Evolutionary conservation across 2,888 invertebrate species (phyloP).

Genomic region (Patella pellucida): DNA sequence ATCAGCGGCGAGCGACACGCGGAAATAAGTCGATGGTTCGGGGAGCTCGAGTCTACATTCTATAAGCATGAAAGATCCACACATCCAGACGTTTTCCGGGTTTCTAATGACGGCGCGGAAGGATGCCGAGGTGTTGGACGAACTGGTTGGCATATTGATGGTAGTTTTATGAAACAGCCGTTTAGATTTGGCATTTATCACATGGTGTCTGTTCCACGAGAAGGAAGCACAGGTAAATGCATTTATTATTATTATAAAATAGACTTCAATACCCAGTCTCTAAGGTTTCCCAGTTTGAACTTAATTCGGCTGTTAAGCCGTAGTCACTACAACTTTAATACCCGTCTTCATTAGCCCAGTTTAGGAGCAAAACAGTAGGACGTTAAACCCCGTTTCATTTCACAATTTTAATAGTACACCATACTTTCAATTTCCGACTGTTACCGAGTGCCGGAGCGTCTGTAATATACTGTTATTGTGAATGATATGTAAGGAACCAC

Average conservation of each 20-base stretch:
- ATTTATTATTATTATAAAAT: background rate
- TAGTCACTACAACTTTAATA: too few relatives aligned
- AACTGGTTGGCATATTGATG: constrained; percentile 68
- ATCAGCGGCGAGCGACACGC: constrained; percentile 60
- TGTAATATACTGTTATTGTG: too few relatives aligned
- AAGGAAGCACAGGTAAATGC: constrained; percentile 59
- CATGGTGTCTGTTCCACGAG: constrained; percentile 59
- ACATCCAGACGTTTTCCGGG: constrained; percentile 64
- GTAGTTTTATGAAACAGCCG: constrained; percentile 64
- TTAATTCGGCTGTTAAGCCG: background rate
- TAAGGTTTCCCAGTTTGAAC: background rate
- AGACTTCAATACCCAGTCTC: background rate
- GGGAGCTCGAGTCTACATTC: constrained; percentile 64
- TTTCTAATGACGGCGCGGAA: constrained; percentile 60
- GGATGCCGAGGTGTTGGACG: constrained; percentile 64
- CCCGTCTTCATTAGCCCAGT: too few relatives aligned
- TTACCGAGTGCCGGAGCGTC: too few relatives aligned
- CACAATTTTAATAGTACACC: too few relatives aligned
- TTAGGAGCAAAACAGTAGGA: too few relatives aligned
- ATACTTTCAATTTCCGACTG: too few relatives aligned
- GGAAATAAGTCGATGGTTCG: constrained; percentile 63
- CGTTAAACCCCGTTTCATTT: too few relatives aligned
- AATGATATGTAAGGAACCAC: too few relatives aligned
- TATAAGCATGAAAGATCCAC: constrained; percentile 64
- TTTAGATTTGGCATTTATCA: constrained; percentile 62